Conservation (phyloP, 2,113 vertebrate genomes). For the Taurulus bubalis region DNA sequence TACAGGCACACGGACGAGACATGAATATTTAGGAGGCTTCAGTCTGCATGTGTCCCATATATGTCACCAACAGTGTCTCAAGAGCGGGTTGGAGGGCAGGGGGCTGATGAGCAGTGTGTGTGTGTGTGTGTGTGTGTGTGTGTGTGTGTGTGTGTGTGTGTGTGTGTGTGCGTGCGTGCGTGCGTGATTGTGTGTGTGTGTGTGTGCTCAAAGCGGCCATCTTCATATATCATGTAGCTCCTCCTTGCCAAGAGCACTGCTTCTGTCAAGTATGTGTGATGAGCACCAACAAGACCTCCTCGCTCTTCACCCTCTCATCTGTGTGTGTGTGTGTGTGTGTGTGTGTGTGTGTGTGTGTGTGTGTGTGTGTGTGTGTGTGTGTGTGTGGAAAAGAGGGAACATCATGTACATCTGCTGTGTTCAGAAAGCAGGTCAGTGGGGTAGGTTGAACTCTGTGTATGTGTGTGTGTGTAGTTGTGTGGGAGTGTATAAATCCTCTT, state of each 20-base stretch:
- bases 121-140: slow-evolving; percentile 39
- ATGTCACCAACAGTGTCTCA: slow-evolving; percentile 77
- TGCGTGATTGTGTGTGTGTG: slow-evolving; percentile 37
- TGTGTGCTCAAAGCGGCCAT: slow-evolving; percentile 71
- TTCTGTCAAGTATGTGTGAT: slow-evolving; percentile 79
- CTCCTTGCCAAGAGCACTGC: slow-evolving; percentile 77
- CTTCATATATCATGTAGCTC: slow-evolving; percentile 78
- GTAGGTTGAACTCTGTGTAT: slow-evolving; percentile 29
- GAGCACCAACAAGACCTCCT: slow-evolving; percentile 72
- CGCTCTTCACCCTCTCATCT: slow-evolving; percentile 45
- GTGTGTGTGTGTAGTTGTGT: slow-evolving; percentile 20
- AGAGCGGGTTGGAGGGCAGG: slow-evolving; percentile 76
- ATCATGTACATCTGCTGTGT: slow-evolving; percentile 53
- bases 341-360: slow-evolving; percentile 11
- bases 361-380: slow-evolving; percentile 16
- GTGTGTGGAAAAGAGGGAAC: slow-evolving; percentile 23
- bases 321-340: slow-evolving; percentile 20
- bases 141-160: slow-evolving; percentile 41
- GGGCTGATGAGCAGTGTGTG: slow-evolving; percentile 66
- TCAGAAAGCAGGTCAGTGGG: slow-evolving; percentile 75
- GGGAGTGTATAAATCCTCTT: slow-evolving; percentile 17
- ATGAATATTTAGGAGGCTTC: slow-evolving; percentile 83
- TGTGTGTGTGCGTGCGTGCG: slow-evolving; percentile 38
- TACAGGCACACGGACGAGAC: slow-evolving; percentile 61
- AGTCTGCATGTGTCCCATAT: slow-evolving; percentile 80